Percentiles rank a stretch among this genome's conserved stretches.
Conservation (phyloP, 2,113 vertebrate species). For the Caranx ignobilis region DNA sequence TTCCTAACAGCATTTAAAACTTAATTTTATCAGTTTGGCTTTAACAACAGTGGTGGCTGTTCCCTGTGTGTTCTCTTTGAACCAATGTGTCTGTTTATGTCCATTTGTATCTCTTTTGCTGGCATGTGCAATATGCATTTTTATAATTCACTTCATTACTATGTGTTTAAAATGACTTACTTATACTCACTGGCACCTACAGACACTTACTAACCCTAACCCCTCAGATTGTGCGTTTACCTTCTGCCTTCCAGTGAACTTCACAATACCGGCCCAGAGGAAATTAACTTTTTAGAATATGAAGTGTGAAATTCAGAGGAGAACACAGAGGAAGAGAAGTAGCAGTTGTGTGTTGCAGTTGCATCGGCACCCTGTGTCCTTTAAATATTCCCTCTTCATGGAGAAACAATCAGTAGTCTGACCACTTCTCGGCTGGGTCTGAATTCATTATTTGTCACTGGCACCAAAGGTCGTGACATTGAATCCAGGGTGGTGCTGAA, state of each 20-base stretch:
- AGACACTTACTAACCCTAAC: not conserved
- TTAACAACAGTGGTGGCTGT: too few species aligned
- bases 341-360: not conserved
- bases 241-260: not conserved
- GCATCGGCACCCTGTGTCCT: slow-evolving; percentile 2
- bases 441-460: slow-evolving; percentile 64
- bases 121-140: slow-evolving; percentile 11
- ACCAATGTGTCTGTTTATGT: not conserved
- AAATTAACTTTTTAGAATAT: not conserved
- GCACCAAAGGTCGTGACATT: slow-evolving; percentile 65
- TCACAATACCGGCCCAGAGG: not conserved
- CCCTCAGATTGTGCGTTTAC: not conserved
- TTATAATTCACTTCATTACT: not conserved
- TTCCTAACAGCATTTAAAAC: not conserved
- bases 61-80: too few species aligned
- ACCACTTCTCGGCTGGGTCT: slow-evolving; percentile 37
- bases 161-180: not conserved
- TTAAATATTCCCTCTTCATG: slow-evolving; percentile 18
- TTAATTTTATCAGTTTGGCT: not conserved
- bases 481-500: slow-evolving; percentile 53
- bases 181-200: not conserved
- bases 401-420: slow-evolving; percentile 59
- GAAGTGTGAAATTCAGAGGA: too few species aligned
- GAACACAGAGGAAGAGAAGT: too few species aligned
- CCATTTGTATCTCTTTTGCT: not conserved